These are phyloP conservation scores for Leptinotarsa undecemlineata DNA, from an alignment of 1,140 invertebrate species.

Conservation along the genomic window DNA sequence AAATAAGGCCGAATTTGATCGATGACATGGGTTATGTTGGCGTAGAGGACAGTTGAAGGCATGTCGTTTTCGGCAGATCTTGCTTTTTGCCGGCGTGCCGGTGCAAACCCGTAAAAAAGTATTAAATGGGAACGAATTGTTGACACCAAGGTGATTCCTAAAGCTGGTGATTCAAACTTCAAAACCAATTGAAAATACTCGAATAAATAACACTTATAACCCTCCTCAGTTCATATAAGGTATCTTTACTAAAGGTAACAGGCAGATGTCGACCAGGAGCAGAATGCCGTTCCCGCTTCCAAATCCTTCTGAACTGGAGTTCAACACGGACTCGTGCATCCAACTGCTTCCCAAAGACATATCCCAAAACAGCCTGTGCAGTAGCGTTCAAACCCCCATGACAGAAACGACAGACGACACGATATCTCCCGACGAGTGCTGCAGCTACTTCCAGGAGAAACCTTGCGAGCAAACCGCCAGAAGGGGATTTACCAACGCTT, in stretches of 20 bases:
- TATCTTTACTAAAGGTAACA: slow-evolving; percentile 43
- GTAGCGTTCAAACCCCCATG: slow-evolving; percentile 52
- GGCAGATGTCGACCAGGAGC: slow-evolving; percentile 62
- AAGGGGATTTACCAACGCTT: slow-evolving; percentile 33
- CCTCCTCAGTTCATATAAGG: too few species aligned
- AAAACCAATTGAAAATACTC: too few species aligned
- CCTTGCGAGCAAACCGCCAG: slow-evolving; percentile 28
- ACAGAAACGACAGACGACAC: slow-evolving; percentile 55
- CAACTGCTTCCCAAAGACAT: slow-evolving; percentile 58
- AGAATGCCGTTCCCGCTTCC: slow-evolving; percentile 63
- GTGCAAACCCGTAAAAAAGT: too few species aligned
- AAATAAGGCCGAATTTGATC: too few species aligned
- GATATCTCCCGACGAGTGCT: slow-evolving; percentile 43
- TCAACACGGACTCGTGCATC: slow-evolving; percentile 47
- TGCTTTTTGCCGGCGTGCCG: too few species aligned
- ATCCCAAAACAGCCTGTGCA: slow-evolving; percentile 60
- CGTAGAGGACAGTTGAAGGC: too few species aligned
- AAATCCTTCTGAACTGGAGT: slow-evolving; percentile 46
- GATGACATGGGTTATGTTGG: too few species aligned
- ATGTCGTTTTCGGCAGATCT: too few species aligned
- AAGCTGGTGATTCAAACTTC: too few species aligned
- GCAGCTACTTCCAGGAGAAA: slow-evolving; percentile 46
- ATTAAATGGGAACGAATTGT: too few species aligned
- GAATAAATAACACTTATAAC: too few species aligned
- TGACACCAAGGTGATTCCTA: too few species aligned